Evolutionary conservation across 2,888 invertebrate species (phyloP).

Genomic region (Epiblema foenella): DNA sequence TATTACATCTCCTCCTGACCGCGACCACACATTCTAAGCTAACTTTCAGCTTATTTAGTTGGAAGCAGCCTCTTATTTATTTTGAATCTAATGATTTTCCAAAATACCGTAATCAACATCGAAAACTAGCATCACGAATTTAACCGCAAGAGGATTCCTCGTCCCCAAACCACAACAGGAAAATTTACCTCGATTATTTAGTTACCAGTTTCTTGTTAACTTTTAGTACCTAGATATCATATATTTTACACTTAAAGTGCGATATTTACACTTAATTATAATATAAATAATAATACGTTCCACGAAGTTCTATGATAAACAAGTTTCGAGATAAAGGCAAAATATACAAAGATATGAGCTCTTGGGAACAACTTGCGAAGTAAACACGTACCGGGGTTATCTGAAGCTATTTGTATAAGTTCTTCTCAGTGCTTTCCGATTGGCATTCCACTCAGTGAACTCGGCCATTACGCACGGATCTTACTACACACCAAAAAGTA

Average conservation of each 20-base stretch:
- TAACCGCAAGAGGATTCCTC: not conserved
- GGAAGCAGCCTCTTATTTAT: too few species aligned
- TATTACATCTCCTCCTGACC: too few species aligned
- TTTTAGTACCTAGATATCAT: slow-evolving; percentile 10
- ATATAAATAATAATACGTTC: slow-evolving; percentile 51
- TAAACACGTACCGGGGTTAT: slow-evolving; percentile 72
- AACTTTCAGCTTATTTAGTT: too few species aligned
- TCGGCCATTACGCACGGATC: slow-evolving; percentile 56
- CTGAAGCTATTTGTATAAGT: slow-evolving; percentile 62
- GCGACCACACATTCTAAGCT: too few species aligned
- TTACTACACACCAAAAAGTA: slow-evolving; percentile 57
- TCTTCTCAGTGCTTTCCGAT: slow-evolving; percentile 54
- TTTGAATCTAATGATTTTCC: not conserved
- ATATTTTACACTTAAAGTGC: not conserved
- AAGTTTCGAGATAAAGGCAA: slow-evolving; percentile 58
- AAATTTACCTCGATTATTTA: not conserved
- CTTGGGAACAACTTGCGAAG: slow-evolving; percentile 55
- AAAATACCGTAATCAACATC: not conserved
- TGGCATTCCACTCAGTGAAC: slow-evolving; percentile 56
- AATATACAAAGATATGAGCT: slow-evolving; percentile 51
- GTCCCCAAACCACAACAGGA: slow-evolving; percentile 16
- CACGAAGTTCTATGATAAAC: slow-evolving; percentile 52
- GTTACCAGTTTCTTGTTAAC: slow-evolving; percentile 5
- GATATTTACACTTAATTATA: slow-evolving; percentile 27
- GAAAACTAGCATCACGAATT: not conserved